Percentiles rank a stretch among this genome's conserved stretches.
Evolutionary conservation across 2,797 vertebrate genomes (phyloP).

Genomic region (Melanotaenia trifasciata): DNA sequence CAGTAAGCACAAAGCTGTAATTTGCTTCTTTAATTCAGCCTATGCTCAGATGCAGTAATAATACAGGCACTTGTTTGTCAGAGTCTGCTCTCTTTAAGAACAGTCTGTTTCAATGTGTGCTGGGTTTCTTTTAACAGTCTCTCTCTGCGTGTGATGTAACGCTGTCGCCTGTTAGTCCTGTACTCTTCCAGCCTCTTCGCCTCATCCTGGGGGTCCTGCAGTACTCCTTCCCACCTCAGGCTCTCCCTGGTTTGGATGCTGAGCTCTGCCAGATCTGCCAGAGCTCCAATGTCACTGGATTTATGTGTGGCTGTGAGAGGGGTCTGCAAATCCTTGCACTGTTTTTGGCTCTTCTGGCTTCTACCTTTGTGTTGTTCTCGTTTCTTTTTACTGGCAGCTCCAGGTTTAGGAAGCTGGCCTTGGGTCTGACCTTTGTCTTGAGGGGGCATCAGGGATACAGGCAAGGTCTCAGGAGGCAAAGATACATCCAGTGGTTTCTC

Average conservation of each 20-base stretch:
- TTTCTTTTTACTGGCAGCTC: slow-evolving; percentile 25
- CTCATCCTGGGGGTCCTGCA: slow-evolving; percentile 87
- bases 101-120: slow-evolving; percentile 5
- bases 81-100: slow-evolving; percentile 12
- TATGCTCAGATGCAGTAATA: slow-evolving; percentile 6
- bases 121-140: slow-evolving; percentile 45
- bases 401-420: slow-evolving; percentile 45
- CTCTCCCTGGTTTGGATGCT: slow-evolving; percentile 73
- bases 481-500: slow-evolving; percentile 67
- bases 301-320: background rate
- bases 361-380: slow-evolving; percentile 9
- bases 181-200: slow-evolving; percentile 84
- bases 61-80: slow-evolving; percentile 12
- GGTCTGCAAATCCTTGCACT: slow-evolving; percentile 3
- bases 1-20: background rate
- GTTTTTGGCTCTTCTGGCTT: slow-evolving; percentile 44
- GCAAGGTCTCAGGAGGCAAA: slow-evolving; percentile 28
- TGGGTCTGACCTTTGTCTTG: slow-evolving; percentile 7
- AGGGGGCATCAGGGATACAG: slow-evolving; percentile 5
- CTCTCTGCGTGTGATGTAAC: slow-evolving; percentile 82
- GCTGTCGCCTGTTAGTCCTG: slow-evolving; percentile 85
- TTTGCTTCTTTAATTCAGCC: slow-evolving; percentile 26
- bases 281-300: background rate
- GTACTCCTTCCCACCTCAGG: slow-evolving; percentile 88
- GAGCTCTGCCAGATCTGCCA: slow-evolving; percentile 38